Evolutionary conservation across 2,797 vertebrate genomes (phyloP), one percentile per base, ranked within the genome.

Genomic region (Myotis findleyi): DNA sequence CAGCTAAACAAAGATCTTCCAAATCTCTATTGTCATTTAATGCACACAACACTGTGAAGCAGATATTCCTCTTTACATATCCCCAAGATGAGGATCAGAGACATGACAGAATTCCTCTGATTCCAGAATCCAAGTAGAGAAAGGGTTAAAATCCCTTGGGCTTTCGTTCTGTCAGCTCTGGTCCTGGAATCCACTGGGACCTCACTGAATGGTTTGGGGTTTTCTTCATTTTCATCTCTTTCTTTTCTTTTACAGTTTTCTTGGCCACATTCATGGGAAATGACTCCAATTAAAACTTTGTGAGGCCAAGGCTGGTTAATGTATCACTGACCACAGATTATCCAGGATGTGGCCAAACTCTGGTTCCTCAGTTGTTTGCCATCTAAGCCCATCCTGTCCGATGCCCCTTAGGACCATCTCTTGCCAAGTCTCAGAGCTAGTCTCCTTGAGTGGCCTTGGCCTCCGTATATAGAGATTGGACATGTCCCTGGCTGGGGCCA

Each of bases 261-360:
- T 96, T 86, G 87, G 93, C 79, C 47, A 91, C 51, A 94, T 81
- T 94, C 64, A 47, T 71, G 72, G 79, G 85, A 97, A 97, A 92
- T 95, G 55, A 84, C 68, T 96, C 90, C 92, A 95, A 81, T 93
- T 88, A 87, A 95, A 96, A 95, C 53, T 96, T 68, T 53, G 38
- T 68, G 66, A 93, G 66, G 55, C 75, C 68, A 95, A 93, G 2
- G 44, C 68, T 96, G 79, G 86, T 95, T 93, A 93, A 92, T 91
- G 23, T 93, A 95, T 93, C 83, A 75, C 38, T 95, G 92, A 96
- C 90, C 86, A 94, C 92, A 96, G 71, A 96, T 89, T 95, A 72
- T 68, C 86, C 76, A 97, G 76, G 88, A 97, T 95, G 88, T 93
- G 92, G 79, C 68, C 75, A 80, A 91, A 75, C 41, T 57, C 20